Percentiles rank a stretch among this genome's conserved stretches.
Evolutionary conservation across 2,113 vertebrate genomes (phyloP).

Genomic region (Oncorhynchus mykiss): DNA sequence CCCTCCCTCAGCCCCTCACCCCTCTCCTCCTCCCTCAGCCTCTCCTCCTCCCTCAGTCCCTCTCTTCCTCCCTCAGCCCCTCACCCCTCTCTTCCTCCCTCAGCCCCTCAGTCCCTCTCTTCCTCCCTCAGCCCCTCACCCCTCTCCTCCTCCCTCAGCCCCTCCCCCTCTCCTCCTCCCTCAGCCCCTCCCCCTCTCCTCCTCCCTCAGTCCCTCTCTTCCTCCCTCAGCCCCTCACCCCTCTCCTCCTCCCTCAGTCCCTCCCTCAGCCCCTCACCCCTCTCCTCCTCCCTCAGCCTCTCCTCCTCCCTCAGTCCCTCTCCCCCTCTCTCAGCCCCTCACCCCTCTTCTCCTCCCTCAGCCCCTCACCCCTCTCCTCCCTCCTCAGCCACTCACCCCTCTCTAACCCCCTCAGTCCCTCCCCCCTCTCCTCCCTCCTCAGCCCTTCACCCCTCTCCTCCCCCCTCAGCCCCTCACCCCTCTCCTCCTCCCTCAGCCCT

Average conservation of each 20-base stretch:
- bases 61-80: neutral
- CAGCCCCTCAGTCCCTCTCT: neutral
- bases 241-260: neutral
- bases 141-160: neutral
- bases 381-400: too few species aligned
- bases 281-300: neutral
- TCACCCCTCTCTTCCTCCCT: neutral
- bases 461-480: too few species aligned
- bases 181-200: neutral
- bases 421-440: neutral
- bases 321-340: neutral
- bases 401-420: neutral
- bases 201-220: slow-evolving; percentile 8
- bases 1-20: neutral
- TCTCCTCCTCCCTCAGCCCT: too few species aligned
- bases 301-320: neutral
- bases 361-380: slow-evolving; percentile 11
- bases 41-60: neutral
- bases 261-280: slow-evolving; percentile 6
- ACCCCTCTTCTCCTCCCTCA: neutral
- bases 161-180: slow-evolving; percentile 18
- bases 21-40: neutral
- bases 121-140: too few species aligned
- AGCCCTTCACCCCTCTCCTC: too few species aligned
- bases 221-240: neutral